Base-by-base conservation (phyloP, 1,140 invertebrate genomes). In the Agrilus planipennis region DNA sequence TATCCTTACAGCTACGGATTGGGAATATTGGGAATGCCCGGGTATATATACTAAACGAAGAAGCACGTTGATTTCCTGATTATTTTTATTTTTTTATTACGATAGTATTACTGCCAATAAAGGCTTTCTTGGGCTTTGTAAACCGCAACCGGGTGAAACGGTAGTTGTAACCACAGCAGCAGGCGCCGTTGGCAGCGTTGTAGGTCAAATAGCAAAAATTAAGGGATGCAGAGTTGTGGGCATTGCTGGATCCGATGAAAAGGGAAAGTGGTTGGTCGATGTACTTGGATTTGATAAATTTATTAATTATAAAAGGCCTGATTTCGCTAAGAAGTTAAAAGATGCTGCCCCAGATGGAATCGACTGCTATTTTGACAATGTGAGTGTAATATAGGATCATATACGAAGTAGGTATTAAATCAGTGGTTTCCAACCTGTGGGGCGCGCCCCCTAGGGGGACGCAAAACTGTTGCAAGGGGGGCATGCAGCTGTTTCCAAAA, bases 311-410 rank as follows among this genome's bases (percentile, higher is more conserved):
- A 83, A 83, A 59, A 75, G 55, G 0, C 58, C 55, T 5, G 54
- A 76, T 42, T 42, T 80, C 22, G 52, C 53, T 3, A 34, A 59
- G 18, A 65, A 62, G 22, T 60, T 84, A 12, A 71, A 63, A 45
- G 62, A 75, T 57, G 65, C 60, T 12, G 77, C 77, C 12, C 77
- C 78, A 0, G 62, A 76, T 12, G 76, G 73, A 22, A 60, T 83
- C 3, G 77, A 83, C 47, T 76, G 75, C 45, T 83, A 81, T 49
- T 82, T 83, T 61, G 80, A 83, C 52, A 82, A 82, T 59, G 79
- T 80, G 62, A 23, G 14, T 29, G 4, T 21, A 30, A 18, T 6
- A 31, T 16, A n/a, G n/a, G n/a, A n/a, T n/a, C n/a, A n/a, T n/a
- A n/a, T n/a, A n/a, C n/a, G n/a, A n/a, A n/a, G n/a, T n/a, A n/a